Evolutionary conservation across 2,797 vertebrate species (phyloP), one percentile per base, ranked within the genome.

Genomic region (Esox lucius): DNA sequence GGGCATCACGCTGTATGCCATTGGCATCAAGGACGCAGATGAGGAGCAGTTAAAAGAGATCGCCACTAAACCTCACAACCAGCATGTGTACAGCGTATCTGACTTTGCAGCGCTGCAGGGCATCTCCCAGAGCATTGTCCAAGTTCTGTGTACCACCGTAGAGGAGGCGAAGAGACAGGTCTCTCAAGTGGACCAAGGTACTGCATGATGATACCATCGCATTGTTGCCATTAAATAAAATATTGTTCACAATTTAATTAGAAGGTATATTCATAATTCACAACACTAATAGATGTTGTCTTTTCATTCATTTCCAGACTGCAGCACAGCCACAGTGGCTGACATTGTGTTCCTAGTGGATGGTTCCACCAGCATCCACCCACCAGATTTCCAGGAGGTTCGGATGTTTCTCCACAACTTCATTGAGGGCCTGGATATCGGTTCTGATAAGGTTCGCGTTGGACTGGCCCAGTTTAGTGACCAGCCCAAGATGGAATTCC

Each of bases 261-360:
- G 42, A 46, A 13, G 9, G 12, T 46, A 46, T 46, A 13, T 46
- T 46, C 12, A 2, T 46, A 2, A 46, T 46, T 46, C 12, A 46
- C 42, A 46, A 46, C 42, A 46, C 46, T 11, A 11, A 46, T 46
- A 22, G 28, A 5, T 42, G 4, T 71, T 6, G 24, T 13, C 15
- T 68, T 81, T 46, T 83, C 53, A 46, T 15, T 77, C 12, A 51
- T 71, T 65, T 81, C 35, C 80, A 97, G 95, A 79, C 75, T 97
- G 95, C 84, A 80, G 82, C 83, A 84, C 87, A 72, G 94, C 91
- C 46, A 89, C 82, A 0, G 28, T 87, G 24, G 93, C 94, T 1
- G 95, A 96, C 80, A 91, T 96, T 51, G 94, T 96, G 59, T 95
- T 97, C 84, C 83, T 96, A 71, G 85, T 96, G 69, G 95, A 95